Conservation (phyloP, 2,797 vertebrate genomes). For the Pristis pectinata region DNA sequence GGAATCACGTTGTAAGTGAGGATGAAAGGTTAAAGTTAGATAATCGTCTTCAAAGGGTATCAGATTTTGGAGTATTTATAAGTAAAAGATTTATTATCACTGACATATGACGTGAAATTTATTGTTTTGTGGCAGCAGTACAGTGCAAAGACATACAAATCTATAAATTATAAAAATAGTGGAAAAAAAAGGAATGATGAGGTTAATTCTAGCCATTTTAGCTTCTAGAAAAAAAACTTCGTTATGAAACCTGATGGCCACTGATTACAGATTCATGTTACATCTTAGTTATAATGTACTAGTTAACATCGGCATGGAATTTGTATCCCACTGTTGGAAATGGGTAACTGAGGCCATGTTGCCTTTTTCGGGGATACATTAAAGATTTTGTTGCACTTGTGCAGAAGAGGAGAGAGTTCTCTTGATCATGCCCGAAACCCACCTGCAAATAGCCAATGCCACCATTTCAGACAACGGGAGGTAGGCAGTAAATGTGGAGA, state of each 20-base stretch:
- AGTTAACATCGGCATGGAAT: neutral
- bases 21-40: neutral
- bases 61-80: neutral
- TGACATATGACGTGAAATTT: too few relatives aligned
- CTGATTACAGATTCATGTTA: neutral
- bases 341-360: neutral
- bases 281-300: neutral
- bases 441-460: neutral
- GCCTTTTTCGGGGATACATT: neutral
- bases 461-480: neutral
- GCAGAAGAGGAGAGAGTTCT: neutral
- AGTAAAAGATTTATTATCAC: too few relatives aligned
- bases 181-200: too few relatives aligned
- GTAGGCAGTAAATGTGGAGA: neutral
- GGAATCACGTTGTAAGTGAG: neutral
- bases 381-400: neutral
- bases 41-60: neutral
- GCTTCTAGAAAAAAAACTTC: neutral
- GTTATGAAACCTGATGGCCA: neutral
- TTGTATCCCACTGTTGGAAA: neutral
- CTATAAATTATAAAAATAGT: too few relatives aligned
- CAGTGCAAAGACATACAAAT: too few relatives aligned
- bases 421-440: neutral
- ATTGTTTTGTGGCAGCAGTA: too few relatives aligned
- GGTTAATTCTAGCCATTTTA: too few relatives aligned